Percentiles rank a stretch among this genome's conserved stretches.
Conservation (phyloP, 2,888 invertebrate species). For the Melieria picta region DNA sequence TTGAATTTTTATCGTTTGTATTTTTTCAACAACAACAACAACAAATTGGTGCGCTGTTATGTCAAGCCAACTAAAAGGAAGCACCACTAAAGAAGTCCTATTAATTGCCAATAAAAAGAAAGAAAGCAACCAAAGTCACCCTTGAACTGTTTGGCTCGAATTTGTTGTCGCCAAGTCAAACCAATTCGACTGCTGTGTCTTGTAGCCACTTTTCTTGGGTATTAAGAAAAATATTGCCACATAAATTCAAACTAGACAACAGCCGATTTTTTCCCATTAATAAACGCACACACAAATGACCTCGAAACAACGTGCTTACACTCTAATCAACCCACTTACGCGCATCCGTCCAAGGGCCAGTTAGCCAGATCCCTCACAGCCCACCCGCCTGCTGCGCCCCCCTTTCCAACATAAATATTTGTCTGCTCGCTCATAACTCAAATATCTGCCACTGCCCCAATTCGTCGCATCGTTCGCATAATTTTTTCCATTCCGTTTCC, state of each 20-base stretch:
- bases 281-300: conserved; percentile 44
- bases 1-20: conserved; percentile 26
- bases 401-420: conserved; percentile 39
- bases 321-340: conserved; percentile 55
- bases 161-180: not conserved
- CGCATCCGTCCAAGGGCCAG: conserved; percentile 35
- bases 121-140: not conserved
- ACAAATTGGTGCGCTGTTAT: too few relatives aligned
- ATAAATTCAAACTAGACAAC: conserved; percentile 1
- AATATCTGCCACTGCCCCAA: conserved; percentile 46
- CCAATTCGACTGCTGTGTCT: not conserved
- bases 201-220: not conserved
- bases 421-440: conserved; percentile 55
- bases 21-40: conserved; percentile 5
- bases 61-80: too few relatives aligned
- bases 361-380: not conserved
- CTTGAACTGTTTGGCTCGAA: not conserved
- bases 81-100: conserved; percentile 12
- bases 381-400: not conserved
- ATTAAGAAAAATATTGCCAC: conserved; percentile 24
- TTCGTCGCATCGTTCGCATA: not conserved
- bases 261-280: not conserved
- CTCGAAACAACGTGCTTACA: conserved; percentile 46
- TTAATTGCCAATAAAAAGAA: conserved; percentile 28
- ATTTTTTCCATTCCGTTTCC: not conserved